phyloP scores from a whole-genome alignment of 1,140 invertebrate species.

The Achroia grisella region DNA sequence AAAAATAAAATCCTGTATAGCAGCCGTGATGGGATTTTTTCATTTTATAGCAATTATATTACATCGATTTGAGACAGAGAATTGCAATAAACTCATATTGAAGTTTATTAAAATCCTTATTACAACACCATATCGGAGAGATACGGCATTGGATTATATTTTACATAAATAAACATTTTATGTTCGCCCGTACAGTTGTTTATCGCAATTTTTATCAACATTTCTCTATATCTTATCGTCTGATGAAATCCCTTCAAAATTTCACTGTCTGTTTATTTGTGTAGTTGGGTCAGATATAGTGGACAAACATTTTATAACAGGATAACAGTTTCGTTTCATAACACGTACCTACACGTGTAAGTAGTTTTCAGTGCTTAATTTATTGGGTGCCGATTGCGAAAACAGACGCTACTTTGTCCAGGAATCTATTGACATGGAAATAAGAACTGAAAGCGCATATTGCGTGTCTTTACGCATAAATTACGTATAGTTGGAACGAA shows the following conservation, averaged over 20 bases:
- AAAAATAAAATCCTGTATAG: too few relatives aligned
- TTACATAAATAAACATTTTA: neutral
- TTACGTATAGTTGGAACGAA: neutral
- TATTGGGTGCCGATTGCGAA: slow-evolving; percentile 30
- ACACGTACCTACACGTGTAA: slow-evolving; percentile 4
- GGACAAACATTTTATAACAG: slow-evolving; percentile 56
- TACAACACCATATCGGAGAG: neutral
- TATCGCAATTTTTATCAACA: slow-evolving; percentile 44
- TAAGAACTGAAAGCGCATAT: slow-evolving; percentile 8
- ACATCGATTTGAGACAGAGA: too few relatives aligned
- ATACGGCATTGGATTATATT: neutral
- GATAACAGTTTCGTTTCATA: slow-evolving; percentile 25
- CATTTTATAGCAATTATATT: too few relatives aligned
- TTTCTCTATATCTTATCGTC: slow-evolving; percentile 55
- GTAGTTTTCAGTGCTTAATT: slow-evolving; percentile 19
- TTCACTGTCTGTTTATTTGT: slow-evolving; percentile 58
- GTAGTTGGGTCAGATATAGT: slow-evolving; percentile 32
- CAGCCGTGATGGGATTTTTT: too few relatives aligned
- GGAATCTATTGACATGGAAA: slow-evolving; percentile 30
- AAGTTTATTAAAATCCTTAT: too few relatives aligned
- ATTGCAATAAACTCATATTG: too few relatives aligned
- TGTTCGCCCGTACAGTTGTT: slow-evolving; percentile 1
- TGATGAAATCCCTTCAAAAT: slow-evolving; percentile 28
- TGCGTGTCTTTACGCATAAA: neutral
- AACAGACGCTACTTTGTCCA: slow-evolving; percentile 18